These are phyloP conservation scores for Alethe diademata DNA, from an alignment of 2,113 vertebrate species.

Conservation along the genomic window DNA sequence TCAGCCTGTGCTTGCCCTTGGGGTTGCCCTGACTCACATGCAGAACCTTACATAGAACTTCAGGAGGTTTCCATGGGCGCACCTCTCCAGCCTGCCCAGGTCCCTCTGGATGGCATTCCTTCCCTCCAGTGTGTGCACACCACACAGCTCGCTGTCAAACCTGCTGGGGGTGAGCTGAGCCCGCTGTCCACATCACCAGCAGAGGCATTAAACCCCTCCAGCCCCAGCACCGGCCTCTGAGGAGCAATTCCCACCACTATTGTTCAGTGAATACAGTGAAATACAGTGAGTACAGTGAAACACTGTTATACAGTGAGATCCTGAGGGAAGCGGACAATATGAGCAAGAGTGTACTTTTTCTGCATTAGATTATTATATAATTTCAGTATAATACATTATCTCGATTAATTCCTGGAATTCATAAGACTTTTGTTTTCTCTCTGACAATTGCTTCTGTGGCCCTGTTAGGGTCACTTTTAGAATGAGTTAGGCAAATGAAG, in stretches of 20 bases:
- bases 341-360: not conserved
- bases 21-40: not conserved
- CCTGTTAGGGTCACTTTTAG: not conserved
- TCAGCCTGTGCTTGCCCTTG: not conserved
- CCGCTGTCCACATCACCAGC: not conserved
- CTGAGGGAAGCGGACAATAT: not conserved
- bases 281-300: not conserved
- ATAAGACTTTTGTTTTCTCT: not conserved
- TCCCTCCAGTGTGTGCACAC: rapidly evolving
- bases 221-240: not conserved
- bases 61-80: not conserved
- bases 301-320: not conserved
- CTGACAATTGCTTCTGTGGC: not conserved
- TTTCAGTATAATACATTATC: not conserved
- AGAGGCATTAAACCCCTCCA: rapidly evolving
- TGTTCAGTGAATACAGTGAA: not conserved
- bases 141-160: not conserved
- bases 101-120: not conserved
- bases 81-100: not conserved
- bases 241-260: not conserved
- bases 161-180: not conserved
- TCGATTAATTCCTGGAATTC: not conserved
- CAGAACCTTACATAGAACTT: not conserved
- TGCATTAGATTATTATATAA: not conserved
- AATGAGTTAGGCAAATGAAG: not conserved